Percentiles rank a stretch among this genome's conserved stretches.
Conservation (phyloP, 2,113 vertebrate genomes). For the Gallinago undulata region DNA sequence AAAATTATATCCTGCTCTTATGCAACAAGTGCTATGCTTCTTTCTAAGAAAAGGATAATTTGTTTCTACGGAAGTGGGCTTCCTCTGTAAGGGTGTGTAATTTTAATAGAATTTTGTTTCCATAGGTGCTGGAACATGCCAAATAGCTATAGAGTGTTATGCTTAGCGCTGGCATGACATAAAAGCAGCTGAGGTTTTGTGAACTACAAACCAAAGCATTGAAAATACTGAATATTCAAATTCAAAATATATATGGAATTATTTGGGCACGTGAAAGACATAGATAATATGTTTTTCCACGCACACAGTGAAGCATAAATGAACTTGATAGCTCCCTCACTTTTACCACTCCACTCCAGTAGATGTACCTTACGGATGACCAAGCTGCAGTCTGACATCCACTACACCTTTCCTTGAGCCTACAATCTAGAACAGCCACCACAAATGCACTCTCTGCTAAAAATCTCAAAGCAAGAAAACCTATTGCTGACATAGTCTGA, state of each 20-base stretch:
- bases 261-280: background rate
- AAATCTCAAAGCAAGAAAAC: background rate
- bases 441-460: background rate
- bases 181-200: background rate
- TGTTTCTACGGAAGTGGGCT: background rate
- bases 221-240: background rate
- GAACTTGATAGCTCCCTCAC: background rate
- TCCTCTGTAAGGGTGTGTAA: background rate
- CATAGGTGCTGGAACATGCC: background rate
- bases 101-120: background rate
- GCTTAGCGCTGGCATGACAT: background rate
- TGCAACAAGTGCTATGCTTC: background rate
- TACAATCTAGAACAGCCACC: background rate
- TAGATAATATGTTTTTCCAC: background rate
- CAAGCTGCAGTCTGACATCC: background rate
- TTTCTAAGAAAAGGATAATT: background rate
- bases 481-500: background rate
- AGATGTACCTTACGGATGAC: background rate
- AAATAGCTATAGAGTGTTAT: background rate
- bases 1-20: background rate
- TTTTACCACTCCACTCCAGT: background rate
- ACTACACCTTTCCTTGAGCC: background rate
- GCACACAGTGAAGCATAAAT: background rate
- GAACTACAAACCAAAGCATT: background rate
- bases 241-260: background rate